phyloP scores from a whole-genome alignment of 2,888 invertebrate species.

The Onthophagus sagittarius region DNA sequence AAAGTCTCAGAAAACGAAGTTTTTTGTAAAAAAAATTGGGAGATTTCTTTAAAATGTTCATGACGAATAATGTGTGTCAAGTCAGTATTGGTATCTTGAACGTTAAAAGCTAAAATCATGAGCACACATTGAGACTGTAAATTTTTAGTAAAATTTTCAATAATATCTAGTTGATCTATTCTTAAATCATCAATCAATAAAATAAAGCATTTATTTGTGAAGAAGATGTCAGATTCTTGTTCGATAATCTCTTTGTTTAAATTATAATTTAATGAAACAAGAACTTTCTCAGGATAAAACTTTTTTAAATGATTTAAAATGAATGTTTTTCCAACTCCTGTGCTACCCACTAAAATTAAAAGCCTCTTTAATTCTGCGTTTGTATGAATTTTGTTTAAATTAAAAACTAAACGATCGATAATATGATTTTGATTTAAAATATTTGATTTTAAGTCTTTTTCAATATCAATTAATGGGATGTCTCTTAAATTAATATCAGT shows the following conservation, averaged over 20 bases:
- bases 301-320: slow-evolving; percentile 35
- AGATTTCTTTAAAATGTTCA: slow-evolving; percentile 30
- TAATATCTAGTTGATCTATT: slow-evolving; percentile 27
- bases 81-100: slow-evolving; percentile 32
- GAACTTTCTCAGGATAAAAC: slow-evolving; percentile 30
- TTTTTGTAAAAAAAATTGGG: slow-evolving; percentile 28
- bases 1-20: slow-evolving; percentile 31
- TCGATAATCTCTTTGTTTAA: slow-evolving; percentile 1
- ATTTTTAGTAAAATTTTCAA: slow-evolving; percentile 32
- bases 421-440: slow-evolving; percentile 32
- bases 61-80: slow-evolving; percentile 29
- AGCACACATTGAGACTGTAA: slow-evolving; percentile 31
- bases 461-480: slow-evolving; percentile 26
- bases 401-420: slow-evolving; percentile 27
- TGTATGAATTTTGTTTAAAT: slow-evolving; percentile 22
- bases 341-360: slow-evolving; percentile 36
- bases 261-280: slow-evolving; percentile 18
- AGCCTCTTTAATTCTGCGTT: slow-evolving; percentile 29
- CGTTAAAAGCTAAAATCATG: slow-evolving; percentile 37
- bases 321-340: slow-evolving; percentile 41
- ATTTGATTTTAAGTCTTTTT: slow-evolving; percentile 27
- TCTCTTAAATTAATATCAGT: slow-evolving; percentile 14
- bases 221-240: background rate
- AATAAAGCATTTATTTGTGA: slow-evolving; percentile 32
- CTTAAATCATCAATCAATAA: slow-evolving; percentile 38